Conservation (phyloP, 2,888 invertebrate species). For the Drosophila leonis region DNA sequence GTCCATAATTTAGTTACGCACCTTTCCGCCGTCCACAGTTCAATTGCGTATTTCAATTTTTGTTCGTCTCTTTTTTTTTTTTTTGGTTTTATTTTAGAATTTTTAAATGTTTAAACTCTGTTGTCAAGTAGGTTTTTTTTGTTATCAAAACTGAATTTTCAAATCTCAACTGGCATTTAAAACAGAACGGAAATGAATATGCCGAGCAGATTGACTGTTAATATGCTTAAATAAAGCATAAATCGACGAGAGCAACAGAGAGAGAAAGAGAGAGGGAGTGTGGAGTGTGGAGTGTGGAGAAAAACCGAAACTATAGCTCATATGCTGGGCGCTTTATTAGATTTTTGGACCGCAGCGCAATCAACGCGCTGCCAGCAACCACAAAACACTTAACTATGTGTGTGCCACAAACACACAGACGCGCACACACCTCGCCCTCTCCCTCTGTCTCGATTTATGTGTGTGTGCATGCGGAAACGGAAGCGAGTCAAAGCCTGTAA, state of each 20-base stretch:
- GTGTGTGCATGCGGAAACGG: constrained; percentile 38
- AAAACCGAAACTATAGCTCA: constrained; percentile 29
- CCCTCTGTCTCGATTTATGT: background rate
- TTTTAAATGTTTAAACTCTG: background rate
- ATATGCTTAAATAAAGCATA: constrained; percentile 55
- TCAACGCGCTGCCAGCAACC: constrained; percentile 71
- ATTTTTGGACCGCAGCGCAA: constrained; percentile 72
- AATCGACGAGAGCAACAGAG: constrained; percentile 21
- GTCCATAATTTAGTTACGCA: constrained; percentile 51
- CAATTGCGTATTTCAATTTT: background rate
- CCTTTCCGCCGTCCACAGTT: background rate
- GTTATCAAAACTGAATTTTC: constrained; percentile 2
- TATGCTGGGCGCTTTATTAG: constrained; percentile 62
- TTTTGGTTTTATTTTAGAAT: background rate
- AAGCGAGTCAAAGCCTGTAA: constrained; percentile 53
- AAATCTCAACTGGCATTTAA: constrained; percentile 16
- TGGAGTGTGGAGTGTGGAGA: background rate
- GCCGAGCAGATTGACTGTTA: constrained; percentile 50
- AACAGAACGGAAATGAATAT: constrained; percentile 41
- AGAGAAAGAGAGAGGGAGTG: background rate
- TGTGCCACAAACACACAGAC: constrained; percentile 20
- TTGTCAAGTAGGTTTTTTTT: background rate
- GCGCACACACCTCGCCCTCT: background rate
- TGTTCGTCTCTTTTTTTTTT: background rate
- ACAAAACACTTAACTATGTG: constrained; percentile 70